Percentiles rank a stretch among this genome's conserved stretches.
phyloP scores from a whole-genome alignment of 2,888 invertebrate species.

The Agrotis puta region DNA sequence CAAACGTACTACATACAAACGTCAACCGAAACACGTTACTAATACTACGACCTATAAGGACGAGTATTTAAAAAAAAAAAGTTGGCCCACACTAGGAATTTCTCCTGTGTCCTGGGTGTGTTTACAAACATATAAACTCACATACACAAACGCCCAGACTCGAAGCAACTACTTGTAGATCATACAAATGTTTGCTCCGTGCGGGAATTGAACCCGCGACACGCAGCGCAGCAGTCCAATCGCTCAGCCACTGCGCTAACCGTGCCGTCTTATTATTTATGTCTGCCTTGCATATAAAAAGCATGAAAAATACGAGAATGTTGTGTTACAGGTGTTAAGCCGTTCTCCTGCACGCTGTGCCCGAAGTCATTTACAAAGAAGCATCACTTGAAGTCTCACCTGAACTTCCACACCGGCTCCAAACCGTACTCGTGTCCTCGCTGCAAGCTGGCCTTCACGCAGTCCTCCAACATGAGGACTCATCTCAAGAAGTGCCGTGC shows the following conservation, averaged over 20 bases:
- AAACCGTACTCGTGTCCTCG: constrained; percentile 93
- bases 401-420: constrained; percentile 96
- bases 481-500: constrained; percentile 95
- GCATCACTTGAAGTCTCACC: constrained; percentile 95
- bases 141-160: too few relatives aligned
- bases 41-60: not conserved
- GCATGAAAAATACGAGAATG: not conserved
- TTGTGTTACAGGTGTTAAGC: constrained; percentile 92
- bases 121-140: too few relatives aligned
- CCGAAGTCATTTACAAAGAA: constrained; percentile 96
- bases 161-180: too few relatives aligned
- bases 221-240: too few relatives aligned
- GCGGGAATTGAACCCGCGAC: too few relatives aligned
- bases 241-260: too few relatives aligned
- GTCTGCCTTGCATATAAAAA: not conserved
- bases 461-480: constrained; percentile 96
- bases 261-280: too few relatives aligned
- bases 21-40: not conserved
- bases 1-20: not conserved
- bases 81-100: too few relatives aligned
- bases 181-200: too few relatives aligned
- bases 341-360: constrained; percentile 93
- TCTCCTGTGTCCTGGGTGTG: too few relatives aligned
- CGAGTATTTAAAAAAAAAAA: too few relatives aligned
- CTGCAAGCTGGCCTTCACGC: constrained; percentile 95